A percentile compares a stretch with the other conserved stretches of the same genome.
These are phyloP conservation scores for Microcebus ravelobensis DNA, from an alignment of 2,113 vertebrate genomes.

Conservation along the genomic window DNA sequence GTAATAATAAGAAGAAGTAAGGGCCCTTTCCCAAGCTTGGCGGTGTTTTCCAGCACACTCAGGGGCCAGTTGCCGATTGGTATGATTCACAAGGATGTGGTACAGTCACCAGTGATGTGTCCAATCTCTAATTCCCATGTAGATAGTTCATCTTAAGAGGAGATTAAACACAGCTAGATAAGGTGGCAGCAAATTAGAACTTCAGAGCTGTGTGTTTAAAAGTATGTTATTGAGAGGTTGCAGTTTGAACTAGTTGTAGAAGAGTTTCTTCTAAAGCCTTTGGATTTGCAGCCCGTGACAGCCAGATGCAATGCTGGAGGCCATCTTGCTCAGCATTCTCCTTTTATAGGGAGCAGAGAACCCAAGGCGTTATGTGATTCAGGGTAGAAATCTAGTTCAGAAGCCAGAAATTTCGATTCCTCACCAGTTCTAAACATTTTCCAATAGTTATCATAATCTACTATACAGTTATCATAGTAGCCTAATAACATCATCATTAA, in stretches of 20 bases:
- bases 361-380: background rate
- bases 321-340: background rate
- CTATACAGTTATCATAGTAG: background rate
- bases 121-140: background rate
- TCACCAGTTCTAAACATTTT: background rate
- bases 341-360: background rate
- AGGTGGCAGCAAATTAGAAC: background rate
- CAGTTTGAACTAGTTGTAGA: background rate
- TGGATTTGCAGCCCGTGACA: background rate
- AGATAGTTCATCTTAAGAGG: background rate
- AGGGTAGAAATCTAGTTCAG: background rate
- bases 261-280: background rate
- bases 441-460: background rate
- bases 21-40: background rate
- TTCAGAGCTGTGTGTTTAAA: constrained; percentile 8
- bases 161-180: background rate
- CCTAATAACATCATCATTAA: background rate
- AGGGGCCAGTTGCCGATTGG: background rate
- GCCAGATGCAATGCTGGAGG: background rate
- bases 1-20: background rate
- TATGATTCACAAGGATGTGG: background rate
- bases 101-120: background rate
- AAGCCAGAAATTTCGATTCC: constrained; percentile 20
- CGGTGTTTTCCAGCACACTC: background rate
- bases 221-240: background rate